phyloP scores from a whole-genome alignment of 2,113 vertebrate species.

The Acanthisitta chloris region DNA sequence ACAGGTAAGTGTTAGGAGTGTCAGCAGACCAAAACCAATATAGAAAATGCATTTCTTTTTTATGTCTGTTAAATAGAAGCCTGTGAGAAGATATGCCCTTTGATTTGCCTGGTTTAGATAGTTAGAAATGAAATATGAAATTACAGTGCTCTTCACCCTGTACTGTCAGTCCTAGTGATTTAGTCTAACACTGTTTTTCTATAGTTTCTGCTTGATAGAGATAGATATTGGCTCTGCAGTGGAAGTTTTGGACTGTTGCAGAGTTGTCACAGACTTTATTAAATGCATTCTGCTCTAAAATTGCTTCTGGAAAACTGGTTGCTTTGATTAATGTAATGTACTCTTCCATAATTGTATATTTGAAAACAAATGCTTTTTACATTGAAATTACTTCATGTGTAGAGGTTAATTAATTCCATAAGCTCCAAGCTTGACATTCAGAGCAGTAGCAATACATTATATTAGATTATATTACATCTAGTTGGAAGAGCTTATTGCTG shows the following conservation, averaged over 20 bases:
- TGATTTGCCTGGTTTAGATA: background rate
- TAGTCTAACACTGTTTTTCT: background rate
- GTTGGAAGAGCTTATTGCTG: background rate
- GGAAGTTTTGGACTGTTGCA: background rate
- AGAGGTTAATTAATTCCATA: background rate
- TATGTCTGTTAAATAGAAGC: background rate
- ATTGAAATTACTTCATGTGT: background rate
- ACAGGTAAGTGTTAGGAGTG: background rate
- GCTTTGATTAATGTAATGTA: background rate
- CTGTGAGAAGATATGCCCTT: background rate
- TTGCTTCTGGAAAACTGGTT: conserved; percentile 3
- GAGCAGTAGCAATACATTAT: background rate
- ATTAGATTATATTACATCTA: background rate
- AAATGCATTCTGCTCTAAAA: conserved; percentile 5
- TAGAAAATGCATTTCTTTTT: background rate
- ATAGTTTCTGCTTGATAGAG: background rate
- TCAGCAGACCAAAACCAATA: background rate
- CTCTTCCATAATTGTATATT: background rate
- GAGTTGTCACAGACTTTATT: background rate
- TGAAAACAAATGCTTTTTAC: conserved; percentile 9
- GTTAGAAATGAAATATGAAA: background rate
- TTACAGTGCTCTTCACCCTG: background rate
- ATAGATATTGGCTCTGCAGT: background rate
- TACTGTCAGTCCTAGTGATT: background rate
- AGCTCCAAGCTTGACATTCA: background rate